These are phyloP conservation scores for Ridgeia piscesae DNA, from an alignment of 1,140 invertebrate species.

Conservation along the genomic window DNA sequence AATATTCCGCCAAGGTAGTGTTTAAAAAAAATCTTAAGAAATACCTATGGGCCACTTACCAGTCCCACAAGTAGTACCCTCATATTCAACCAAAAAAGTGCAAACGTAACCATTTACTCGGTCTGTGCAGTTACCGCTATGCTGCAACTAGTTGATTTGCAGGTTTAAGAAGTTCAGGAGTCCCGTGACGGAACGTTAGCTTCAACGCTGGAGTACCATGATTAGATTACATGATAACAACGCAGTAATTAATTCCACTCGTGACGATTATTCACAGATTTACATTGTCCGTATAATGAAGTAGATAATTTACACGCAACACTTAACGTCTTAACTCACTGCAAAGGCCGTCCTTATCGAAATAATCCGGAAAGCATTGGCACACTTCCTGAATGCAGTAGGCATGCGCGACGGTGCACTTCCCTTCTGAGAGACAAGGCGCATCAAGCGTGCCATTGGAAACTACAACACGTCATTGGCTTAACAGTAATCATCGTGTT, in stretches of 20 bases:
- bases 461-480: neutral
- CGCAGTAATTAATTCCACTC: too few species aligned
- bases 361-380: constrained; percentile 19
- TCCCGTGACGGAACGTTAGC: too few species aligned
- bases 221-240: too few species aligned
- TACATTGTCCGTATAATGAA: neutral
- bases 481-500: neutral
- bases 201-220: too few species aligned
- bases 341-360: constrained; percentile 13
- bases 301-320: neutral
- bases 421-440: constrained; percentile 11
- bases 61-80: too few species aligned
- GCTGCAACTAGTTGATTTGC: neutral
- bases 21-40: too few species aligned
- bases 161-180: neutral
- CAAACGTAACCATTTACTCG: too few species aligned
- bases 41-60: too few species aligned
- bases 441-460: constrained; percentile 19
- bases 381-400: constrained; percentile 23
- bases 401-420: neutral
- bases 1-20: too few species aligned
- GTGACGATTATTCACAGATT: too few species aligned
- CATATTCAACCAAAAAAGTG: too few species aligned
- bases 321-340: neutral
- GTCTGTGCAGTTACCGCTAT: too few species aligned